Evolutionary conservation across 2,888 invertebrate species (phyloP), one percentile per base, ranked within the genome.

Genomic region (Acleris holmiana): DNA sequence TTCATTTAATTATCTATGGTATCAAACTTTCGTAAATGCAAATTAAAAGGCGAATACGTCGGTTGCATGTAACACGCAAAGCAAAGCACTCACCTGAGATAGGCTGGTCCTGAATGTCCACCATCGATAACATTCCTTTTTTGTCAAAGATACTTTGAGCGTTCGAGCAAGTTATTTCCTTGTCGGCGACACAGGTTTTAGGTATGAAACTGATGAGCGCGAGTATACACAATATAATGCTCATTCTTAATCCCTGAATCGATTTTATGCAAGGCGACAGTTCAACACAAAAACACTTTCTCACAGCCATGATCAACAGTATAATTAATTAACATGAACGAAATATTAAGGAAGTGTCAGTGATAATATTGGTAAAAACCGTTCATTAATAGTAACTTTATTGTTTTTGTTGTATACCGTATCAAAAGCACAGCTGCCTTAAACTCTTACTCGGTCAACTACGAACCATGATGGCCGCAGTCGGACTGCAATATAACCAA

Each of bases 191-290:
- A 73, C 84, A 79, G 71, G 80, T 80, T 71, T 76, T 76, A 69
- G 82, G 82, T 74, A 91, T 76, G 71, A 85, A 82, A 81, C 85
- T 85, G 74, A 83, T 82, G 77, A 85, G 78, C 78, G 89, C 82
- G 77, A 89, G 76, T 83, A 90, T 84, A 89, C 83, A 88, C 80
- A 91, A 80, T 84, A 89, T 88, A 88, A 85, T 85, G 83, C 82
- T 86, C 86, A 89, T 88, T 86, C 85, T 84, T 80, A 87, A 88
- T 84, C 89, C 88, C 74, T 89, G 87, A 92, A 92, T 92, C 91
- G 92, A 92, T 92, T 91, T 91, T 89, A 89, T 88, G 86, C 86
- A 87, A 83, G 83, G 80, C 83, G 88, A 88, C 88, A 88, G 86
- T 89, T 88, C 86, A 82, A 79, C 89, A 91, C 87, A 84, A 86